phyloP scores from a whole-genome alignment of 2,797 vertebrate genomes.

The Centroberyx gerrardi region DNA sequence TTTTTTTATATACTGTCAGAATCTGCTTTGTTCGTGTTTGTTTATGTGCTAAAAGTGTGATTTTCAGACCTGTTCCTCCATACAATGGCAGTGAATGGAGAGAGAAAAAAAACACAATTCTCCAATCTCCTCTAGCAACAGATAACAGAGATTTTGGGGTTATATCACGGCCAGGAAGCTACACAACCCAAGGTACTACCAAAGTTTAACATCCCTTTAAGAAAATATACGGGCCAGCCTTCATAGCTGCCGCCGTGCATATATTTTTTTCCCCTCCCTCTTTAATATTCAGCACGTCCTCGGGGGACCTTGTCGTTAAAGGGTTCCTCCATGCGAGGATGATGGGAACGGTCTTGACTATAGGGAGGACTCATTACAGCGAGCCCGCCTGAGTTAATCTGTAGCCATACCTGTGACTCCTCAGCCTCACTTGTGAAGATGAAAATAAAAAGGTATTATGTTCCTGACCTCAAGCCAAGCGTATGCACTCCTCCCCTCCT shows the following conservation, averaged over 20 bases:
- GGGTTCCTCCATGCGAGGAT: slow-evolving; percentile 28
- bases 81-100: too few species aligned
- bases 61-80: too few species aligned
- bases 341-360: slow-evolving; percentile 16
- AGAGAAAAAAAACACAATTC: too few species aligned
- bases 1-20: too few species aligned
- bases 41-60: too few species aligned
- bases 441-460: slow-evolving; percentile 65
- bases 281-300: slow-evolving; percentile 35
- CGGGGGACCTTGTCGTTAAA: slow-evolving; percentile 25
- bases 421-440: slow-evolving; percentile 41
- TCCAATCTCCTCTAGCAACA: too few species aligned
- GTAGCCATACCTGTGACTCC: slow-evolving; percentile 44
- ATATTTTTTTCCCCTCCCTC: neutral
- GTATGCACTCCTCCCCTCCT: neutral
- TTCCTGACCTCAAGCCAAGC: slow-evolving; percentile 58
- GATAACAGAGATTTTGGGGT: too few species aligned
- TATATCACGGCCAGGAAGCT: too few species aligned
- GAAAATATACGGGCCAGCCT: neutral
- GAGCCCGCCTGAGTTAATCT: slow-evolving; percentile 38
- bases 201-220: slow-evolving; percentile 11
- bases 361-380: slow-evolving; percentile 14
- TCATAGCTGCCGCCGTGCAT: slow-evolving; percentile 1
- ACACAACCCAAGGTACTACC: too few species aligned
- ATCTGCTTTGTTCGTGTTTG: too few species aligned